Evolutionary conservation across 1,140 invertebrate species (phyloP), one percentile per base, ranked within the genome.

Genomic region (Belonocnema kinseyi): DNA sequence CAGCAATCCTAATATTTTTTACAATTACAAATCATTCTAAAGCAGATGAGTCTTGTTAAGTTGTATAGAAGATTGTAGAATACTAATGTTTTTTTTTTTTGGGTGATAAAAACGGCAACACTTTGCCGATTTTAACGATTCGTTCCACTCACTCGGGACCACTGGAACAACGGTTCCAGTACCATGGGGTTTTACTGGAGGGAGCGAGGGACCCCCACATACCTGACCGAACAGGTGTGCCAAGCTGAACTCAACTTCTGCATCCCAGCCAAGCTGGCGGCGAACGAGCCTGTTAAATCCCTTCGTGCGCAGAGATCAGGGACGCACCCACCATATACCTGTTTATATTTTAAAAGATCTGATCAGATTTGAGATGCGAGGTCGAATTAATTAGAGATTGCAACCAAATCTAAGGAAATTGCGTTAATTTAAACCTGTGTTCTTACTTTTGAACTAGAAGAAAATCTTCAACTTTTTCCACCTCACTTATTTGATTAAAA

Each of bases 181-280:
- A 74, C 53, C 26, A 54, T 17, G 51, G 72, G 46, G 51, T 66
- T 72, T 56, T 72, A 50, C 50, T 54, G 56, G 51, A 72, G 75
- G 72, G 66, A 54, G 74, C 71, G 81, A 76, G 76, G 52, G 77
- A 76, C 79, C 74, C 77, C 77, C 76, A 80, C 81, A 84, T 85
- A 85, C 83, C 83, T 85, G 80, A 78, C 80, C 75, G 83, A 85
- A 85, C 83, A 85, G 83, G 83, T 85, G 83, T 85, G 83, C 83
- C 80, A 61, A 75, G 72, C 74, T 78, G 72, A 80, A 83, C 61
- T 17, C 51, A 33, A 58, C 53, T 54, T 54, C 53, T 54, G 53
- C 21, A 26, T 58, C 56, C 19, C 56, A 80, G 82, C 77, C 82
- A 78, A 74, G 51, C 74, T 61, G 81, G 70, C 75, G 73, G 70